phyloP scores from a whole-genome alignment of 2,113 vertebrate genomes.

The Anser brachyrhynchus region DNA sequence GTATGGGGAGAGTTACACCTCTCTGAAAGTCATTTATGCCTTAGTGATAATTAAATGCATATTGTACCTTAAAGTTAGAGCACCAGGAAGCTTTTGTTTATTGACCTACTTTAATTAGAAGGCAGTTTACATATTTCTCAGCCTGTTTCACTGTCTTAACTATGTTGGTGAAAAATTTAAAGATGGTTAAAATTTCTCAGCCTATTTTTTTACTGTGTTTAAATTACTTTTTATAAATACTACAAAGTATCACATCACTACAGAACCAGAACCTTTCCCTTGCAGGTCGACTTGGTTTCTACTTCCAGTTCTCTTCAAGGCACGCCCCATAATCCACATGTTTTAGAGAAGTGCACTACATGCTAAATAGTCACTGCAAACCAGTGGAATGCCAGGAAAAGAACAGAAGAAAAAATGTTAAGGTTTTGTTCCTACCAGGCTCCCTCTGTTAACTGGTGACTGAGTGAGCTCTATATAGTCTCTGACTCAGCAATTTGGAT shows the following conservation, averaged over 20 bases:
- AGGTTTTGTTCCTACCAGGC: background rate
- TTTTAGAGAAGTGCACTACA: background rate
- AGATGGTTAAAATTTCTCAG: background rate
- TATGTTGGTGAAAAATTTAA: background rate
- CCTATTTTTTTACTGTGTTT: background rate
- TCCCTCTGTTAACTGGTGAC: background rate
- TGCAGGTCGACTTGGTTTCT: background rate
- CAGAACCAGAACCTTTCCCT: background rate
- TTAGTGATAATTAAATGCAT: conserved; percentile 59
- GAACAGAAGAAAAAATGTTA: background rate
- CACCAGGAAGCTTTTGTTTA: conserved; percentile 40
- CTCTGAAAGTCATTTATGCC: conserved; percentile 34
- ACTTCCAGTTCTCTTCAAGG: background rate
- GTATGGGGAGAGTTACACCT: conserved; percentile 10
- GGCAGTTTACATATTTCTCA: conserved; percentile 52
- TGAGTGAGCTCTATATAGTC: fast-evolving
- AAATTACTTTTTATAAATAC: conserved; percentile 13
- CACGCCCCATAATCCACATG: background rate
- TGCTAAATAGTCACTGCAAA: background rate
- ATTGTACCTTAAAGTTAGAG: conserved; percentile 50
- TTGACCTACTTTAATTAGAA: conserved; percentile 63
- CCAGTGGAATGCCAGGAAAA: background rate
- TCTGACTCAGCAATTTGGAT: background rate
- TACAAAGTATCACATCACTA: background rate
- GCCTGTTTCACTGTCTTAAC: conserved; percentile 6